Conservation (phyloP, 1,140 invertebrate genomes). For the Helicoverpa zea region DNA sequence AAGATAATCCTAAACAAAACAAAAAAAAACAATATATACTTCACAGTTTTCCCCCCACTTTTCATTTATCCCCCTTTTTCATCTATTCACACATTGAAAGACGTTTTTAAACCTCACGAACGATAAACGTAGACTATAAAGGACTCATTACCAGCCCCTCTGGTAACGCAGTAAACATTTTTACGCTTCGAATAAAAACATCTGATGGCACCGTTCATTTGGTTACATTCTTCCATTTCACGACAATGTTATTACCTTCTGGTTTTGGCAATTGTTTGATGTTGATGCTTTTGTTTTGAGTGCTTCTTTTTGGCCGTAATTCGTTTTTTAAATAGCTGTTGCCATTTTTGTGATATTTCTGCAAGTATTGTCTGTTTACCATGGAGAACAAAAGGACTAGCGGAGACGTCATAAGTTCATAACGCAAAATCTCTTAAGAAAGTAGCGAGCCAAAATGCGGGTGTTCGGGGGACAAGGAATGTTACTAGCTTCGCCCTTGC, state of each 20-base stretch:
- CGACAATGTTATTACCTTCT: background rate
- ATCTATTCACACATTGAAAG: background rate
- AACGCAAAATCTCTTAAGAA: too few relatives aligned
- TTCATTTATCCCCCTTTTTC: background rate
- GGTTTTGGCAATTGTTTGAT: background rate
- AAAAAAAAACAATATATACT: too few relatives aligned
- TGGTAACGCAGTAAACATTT: constrained; percentile 13
- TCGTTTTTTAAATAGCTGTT: background rate
- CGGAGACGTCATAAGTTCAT: too few relatives aligned
- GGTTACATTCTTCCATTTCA: constrained; percentile 2
- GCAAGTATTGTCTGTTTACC: too few relatives aligned
- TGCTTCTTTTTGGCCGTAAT: background rate
- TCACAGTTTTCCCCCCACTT: background rate
- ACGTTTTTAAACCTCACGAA: background rate
- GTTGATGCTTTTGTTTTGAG: background rate
- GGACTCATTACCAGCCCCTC: constrained; percentile 31
- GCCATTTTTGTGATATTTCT: background rate
- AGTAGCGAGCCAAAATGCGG: too few relatives aligned
- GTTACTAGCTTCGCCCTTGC: too few relatives aligned
- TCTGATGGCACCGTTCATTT: constrained; percentile 21
- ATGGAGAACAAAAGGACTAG: too few relatives aligned
- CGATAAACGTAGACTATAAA: constrained; percentile 13
- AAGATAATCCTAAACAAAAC: too few relatives aligned
- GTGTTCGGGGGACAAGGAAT: too few relatives aligned
- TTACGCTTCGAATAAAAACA: constrained; percentile 24